Base-by-base conservation (phyloP, 2,888 invertebrate genomes). In the Fragum fragum region DNA sequence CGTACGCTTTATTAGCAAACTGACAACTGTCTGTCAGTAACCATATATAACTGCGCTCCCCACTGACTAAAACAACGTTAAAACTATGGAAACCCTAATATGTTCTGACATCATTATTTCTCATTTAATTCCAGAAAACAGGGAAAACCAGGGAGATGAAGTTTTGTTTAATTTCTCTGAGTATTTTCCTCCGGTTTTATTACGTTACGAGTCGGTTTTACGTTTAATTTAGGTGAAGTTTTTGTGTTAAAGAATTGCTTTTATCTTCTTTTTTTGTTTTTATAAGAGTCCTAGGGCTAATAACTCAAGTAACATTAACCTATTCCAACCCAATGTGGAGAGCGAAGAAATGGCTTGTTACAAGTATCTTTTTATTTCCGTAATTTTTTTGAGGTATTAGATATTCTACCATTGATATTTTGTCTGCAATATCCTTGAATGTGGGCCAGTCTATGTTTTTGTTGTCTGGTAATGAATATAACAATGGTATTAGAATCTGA, bases 1-100 rank as follows among this genome's bases (percentile, higher is more conserved):
- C 26, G 66, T 66, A 39, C 42, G 29, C 18, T 66, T 66, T 66
- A 66, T 66, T 42, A 66, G 42, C n/a, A 11, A 66, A n/a, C 66
- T 39, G 42, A 66, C 66, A 42, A 26, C 0, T 11, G 18, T 42
- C 66, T 42, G 66, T 66, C 66, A 66, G 23, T 6, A 21, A 21
- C 66, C 42, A 66, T 66, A 66, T 42, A 66, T 42, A 66, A 66
- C 26, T n/a, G 9, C 36, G 28, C 36, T 42, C 42, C 66, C 66
- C 9, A 32, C 32, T 61, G 61, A 32, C 61, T 61, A 23, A 28
- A 61, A 28, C 61, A 28, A 1, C 26, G 57, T 57, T 57, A 57
- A 14, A 26, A 57, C 26, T 26, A 26, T 57, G 57, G 57, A 57
- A 57, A 57, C 57, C 57, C 14, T 57, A 57, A 57, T 28, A 28